A percentile compares a stretch with the other conserved stretches of the same genome.
These are phyloP conservation scores for Peribatodes rhomboidaria DNA, from an alignment of 2,888 invertebrate species.

Conservation along the genomic window DNA sequence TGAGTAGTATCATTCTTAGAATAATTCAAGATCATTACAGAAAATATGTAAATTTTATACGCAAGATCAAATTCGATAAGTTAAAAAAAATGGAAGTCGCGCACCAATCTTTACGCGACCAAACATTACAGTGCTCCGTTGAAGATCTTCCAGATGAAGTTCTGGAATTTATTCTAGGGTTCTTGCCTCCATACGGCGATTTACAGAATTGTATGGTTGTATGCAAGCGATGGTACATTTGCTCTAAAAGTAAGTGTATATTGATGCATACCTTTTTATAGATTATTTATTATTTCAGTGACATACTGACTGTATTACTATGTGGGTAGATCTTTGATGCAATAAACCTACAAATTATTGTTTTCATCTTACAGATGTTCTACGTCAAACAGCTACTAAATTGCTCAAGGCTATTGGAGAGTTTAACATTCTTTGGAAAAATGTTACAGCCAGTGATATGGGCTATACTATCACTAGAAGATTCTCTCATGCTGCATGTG, in stretches of 20 bases:
- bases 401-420: conserved; percentile 92
- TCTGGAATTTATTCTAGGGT: conserved; percentile 95
- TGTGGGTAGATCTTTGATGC: not conserved
- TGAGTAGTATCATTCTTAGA: conserved; percentile 22
- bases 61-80: conserved; percentile 28
- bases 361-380: conserved; percentile 89
- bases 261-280: not conserved
- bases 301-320: not conserved
- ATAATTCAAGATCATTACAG: conserved; percentile 15
- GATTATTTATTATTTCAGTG: not conserved
- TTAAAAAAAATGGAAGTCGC: conserved; percentile 72
- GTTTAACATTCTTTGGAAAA: conserved; percentile 92
- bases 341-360: not conserved
- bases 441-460: conserved; percentile 85
- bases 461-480: conserved; percentile 94
- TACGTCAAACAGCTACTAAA: conserved; percentile 90
- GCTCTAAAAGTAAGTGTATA: conserved; percentile 91
- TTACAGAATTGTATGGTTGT: conserved; percentile 94
- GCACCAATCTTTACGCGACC: conserved; percentile 66
- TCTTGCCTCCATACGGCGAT: conserved; percentile 96
- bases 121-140: conserved; percentile 69
- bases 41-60: conserved; percentile 36
- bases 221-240: conserved; percentile 94
- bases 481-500: conserved; percentile 96
- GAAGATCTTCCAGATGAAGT: conserved; percentile 97